Base-by-base conservation (phyloP, 1,140 invertebrate genomes). In the Cardiocondyla obscurior region DNA sequence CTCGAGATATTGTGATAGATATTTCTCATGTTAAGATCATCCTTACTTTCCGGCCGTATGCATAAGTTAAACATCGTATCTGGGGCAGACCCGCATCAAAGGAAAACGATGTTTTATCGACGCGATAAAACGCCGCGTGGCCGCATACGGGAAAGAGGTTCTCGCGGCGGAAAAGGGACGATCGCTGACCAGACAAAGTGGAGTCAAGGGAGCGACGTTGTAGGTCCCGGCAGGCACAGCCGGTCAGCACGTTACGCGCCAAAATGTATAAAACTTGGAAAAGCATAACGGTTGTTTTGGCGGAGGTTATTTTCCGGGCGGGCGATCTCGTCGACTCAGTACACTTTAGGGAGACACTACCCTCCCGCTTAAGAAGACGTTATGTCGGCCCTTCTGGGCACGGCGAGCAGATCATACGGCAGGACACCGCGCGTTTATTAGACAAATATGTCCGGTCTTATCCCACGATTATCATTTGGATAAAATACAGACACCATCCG, bases 261-360 rank as follows among this genome's bases (percentile, higher is more conserved):
- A 88, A 88, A 85, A 89, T 85, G 82, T 70, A 85, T 39, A 73
- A 74, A 77, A 85, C 72, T 57, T 49, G 79, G 85, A 82, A 60
- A 55, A 79, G 67, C 30, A 76, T 62, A 60, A 65, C 28, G 60
- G 82, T 90, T 92, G 90, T 91, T 93, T 93, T 90, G 85, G 87
- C 87, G 85, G 70, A 93, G 90, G 89, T 92, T 93, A 94, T 94
- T 94, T 94, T 94, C 92, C 92, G 89, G 92, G 70, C 91, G 91
- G 85, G 88, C 90, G 90, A 90, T 46, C 85, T 88, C 88, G 85
- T 84, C 87, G 82, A 82, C 77, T 83, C 73, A 79, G 82, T 90
- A 82, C 85, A 85, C 85, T 73, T 91, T 65, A 81, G 82, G 85
- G 81, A 83, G 64, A 82, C 51, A 82, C 84, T 69, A 58, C 46